A percentile compares a stretch with the other conserved stretches of the same genome.
These are phyloP conservation scores for Albula goreensis DNA, from an alignment of 2,113 vertebrate species.

Conservation along the genomic window DNA sequence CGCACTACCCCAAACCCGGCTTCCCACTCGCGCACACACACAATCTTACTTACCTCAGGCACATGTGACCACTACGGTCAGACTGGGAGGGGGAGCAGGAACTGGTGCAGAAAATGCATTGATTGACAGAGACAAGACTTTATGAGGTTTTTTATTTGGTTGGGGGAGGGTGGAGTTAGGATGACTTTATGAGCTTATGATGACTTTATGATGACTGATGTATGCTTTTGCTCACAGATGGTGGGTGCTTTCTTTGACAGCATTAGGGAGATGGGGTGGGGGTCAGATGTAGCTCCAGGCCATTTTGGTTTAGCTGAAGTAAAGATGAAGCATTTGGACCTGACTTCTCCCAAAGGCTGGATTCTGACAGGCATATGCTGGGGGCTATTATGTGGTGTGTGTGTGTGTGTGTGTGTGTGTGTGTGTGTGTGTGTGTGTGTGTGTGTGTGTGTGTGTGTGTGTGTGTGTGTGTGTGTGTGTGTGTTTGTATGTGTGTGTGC, in stretches of 20 bases:
- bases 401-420: not conserved
- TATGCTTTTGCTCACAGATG: slow-evolving; percentile 15
- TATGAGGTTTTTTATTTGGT: not conserved
- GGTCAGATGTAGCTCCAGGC: not conserved
- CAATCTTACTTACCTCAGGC: slow-evolving; percentile 4
- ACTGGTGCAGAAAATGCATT: slow-evolving; percentile 60
- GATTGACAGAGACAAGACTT: slow-evolving; percentile 33
- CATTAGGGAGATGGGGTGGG: not conserved
- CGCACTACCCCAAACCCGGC: too few species aligned
- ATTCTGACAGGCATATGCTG: not conserved
- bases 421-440: slow-evolving; percentile 4
- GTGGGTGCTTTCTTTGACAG: not conserved
- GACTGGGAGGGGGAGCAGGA: slow-evolving; percentile 27
- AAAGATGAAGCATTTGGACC: slow-evolving; percentile 9
- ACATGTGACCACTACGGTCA: not conserved
- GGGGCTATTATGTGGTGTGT: not conserved
- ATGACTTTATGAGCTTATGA: slow-evolving; percentile 28
- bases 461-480: not conserved
- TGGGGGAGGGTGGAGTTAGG: slow-evolving; percentile 36
- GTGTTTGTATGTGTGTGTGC: slow-evolving; percentile 7
- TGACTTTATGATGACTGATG: not conserved
- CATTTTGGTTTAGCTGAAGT: not conserved
- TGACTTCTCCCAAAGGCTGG: not conserved
- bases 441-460: not conserved
- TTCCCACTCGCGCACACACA: not conserved